Conservation (phyloP, 2,888 invertebrate species). For the Anorthoa munda region DNA sequence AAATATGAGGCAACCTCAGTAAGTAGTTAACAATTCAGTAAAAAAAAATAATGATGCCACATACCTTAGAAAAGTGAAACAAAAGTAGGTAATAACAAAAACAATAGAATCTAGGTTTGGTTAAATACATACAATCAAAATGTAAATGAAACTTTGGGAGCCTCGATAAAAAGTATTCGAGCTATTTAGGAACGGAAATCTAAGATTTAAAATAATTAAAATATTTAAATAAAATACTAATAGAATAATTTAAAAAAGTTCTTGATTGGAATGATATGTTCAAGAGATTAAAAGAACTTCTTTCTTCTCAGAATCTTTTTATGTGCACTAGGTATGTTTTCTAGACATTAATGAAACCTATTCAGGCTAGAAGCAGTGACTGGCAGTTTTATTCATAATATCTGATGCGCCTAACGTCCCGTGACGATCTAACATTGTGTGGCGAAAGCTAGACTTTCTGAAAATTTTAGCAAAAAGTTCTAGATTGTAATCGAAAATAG, state of each 20-base stretch:
- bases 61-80: too few relatives aligned
- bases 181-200: neutral
- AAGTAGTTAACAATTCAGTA: too few relatives aligned
- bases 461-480: constrained; percentile 6
- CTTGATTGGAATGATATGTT: constrained; percentile 8
- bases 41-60: too few relatives aligned
- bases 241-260: neutral
- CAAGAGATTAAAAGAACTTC: neutral
- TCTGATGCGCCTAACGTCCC: constrained; percentile 5
- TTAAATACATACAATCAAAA: neutral
- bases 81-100: too few relatives aligned
- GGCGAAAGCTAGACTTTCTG: constrained; percentile 39
- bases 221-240: neutral
- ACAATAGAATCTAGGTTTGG: neutral
- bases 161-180: neutral
- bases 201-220: neutral
- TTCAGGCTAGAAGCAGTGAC: constrained; percentile 24
- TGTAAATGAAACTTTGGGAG: neutral
- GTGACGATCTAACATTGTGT: constrained; percentile 2
- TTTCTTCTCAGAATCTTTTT: neutral
- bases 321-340: constrained; percentile 12
- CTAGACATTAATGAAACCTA: constrained; percentile 21
- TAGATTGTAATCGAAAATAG: constrained; percentile 11
- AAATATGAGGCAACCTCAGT: too few relatives aligned
- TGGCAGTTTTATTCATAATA: constrained; percentile 23